Evolutionary conservation across 2,888 invertebrate species (phyloP).

Genomic region (Gasteruption jaculator): DNA sequence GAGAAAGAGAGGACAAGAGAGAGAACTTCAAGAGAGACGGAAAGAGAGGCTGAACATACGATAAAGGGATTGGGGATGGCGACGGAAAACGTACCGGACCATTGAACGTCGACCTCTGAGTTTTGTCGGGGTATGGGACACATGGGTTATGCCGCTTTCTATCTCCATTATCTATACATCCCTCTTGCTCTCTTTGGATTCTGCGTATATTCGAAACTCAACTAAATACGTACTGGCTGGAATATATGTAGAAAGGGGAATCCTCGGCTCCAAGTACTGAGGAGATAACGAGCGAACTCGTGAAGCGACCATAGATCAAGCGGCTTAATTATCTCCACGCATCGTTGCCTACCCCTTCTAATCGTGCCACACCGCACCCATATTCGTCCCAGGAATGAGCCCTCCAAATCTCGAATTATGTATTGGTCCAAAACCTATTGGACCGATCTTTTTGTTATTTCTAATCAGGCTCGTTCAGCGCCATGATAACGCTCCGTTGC

Average conservation of each 20-base stretch:
- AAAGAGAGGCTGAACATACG: conserved; percentile 10
- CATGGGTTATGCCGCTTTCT: no score
- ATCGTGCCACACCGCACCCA: conserved; percentile 33
- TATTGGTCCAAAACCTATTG: no score
- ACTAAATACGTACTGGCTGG: no score
- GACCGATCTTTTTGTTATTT: no score
- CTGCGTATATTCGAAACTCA: conserved; percentile 43
- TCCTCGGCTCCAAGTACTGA: conserved; percentile 38
- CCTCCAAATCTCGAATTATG: no score
- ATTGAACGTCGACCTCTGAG: conserved; percentile 51
- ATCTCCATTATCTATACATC: no score
- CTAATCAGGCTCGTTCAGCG: no score
- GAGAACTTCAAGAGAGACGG: conserved; percentile 15
- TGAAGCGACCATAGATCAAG: conserved; percentile 51
- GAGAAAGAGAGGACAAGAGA: conserved; percentile 16
- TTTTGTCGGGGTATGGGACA: conserved; percentile 36
- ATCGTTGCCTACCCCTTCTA: conserved; percentile 41
- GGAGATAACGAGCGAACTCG: conserved; percentile 53
- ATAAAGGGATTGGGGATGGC: conserved; percentile 39
- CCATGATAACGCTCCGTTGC: no score
- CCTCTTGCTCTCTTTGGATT: conserved; percentile 32
- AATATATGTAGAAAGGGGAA: no score
- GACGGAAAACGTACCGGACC: conserved; percentile 46
- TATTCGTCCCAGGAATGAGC: conserved; percentile 25
- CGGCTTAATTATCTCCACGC: conserved; percentile 51